Base-by-base conservation (phyloP, 2,888 invertebrate species). In the Acanthosepion lycidas region DNA sequence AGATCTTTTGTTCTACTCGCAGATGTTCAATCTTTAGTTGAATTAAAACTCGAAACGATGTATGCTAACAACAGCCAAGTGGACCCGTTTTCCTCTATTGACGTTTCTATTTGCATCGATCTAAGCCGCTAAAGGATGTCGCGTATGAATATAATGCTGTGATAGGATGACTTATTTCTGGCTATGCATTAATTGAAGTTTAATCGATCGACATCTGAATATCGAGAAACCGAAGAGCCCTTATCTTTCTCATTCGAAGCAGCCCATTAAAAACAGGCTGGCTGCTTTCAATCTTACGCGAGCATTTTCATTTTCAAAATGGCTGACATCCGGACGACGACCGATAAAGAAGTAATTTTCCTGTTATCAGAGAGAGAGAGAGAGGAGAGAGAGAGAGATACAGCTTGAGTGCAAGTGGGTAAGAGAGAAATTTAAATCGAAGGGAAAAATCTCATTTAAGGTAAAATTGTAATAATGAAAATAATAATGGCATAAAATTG, bases 141-240 rank as follows among this genome's bases (percentile, higher is more conserved):
- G 78, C 15, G n/a, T 78, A 78, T 78, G 78, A 78, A 78, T 78
- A 78, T n/a, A 78, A 78, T 33, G n/a, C 78, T 33, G 78, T 78
- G 78, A 78, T 78, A n/a, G 78, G n/a, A 78, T 33, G n/a, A 33
- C 78, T n/a, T 78, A 33, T 78, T n/a, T 78, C 78, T 78, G n/a
- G 78, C 78, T n/a, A 78, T 78, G 3, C 78, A 78, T 78, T 78
- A 78, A 78, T 78, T 78, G 78, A 78, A 78, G n/a, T 78, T 78
- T 78, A 78, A 78, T n/a, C 78, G n/a, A 78, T 78, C 78, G 23
- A 26, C 64, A 64, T 64, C 64, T 26, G 6, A 78, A 78, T 78
- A 78, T 78, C 78, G 78, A 78, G 78, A 78, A 78, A 33, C n/a
- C 78, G n/a, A 78, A 78, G 78, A 78, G 78, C 78, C 78, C 78